Evolutionary conservation across 2,113 vertebrate species (phyloP).

Genomic region (Corythaeola cristata): DNA sequence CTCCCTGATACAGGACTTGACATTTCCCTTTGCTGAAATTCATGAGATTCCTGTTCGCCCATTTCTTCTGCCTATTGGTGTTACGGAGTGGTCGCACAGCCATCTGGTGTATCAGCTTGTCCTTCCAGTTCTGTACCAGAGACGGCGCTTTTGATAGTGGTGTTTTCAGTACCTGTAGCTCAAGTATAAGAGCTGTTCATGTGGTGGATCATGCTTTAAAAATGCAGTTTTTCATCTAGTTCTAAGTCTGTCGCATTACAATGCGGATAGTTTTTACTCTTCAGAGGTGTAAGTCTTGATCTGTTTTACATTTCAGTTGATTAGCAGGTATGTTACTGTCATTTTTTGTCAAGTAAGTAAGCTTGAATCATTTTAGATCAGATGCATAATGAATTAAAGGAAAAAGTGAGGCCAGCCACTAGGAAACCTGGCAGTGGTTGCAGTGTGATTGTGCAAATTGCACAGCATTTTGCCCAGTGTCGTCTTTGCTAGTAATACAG

Average conservation of each 20-base stretch:
- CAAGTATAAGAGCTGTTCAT: neutral
- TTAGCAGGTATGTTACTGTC: neutral
- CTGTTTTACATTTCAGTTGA: neutral
- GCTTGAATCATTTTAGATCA: neutral
- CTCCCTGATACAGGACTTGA: neutral
- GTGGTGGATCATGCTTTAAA: neutral
- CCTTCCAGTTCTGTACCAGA: neutral
- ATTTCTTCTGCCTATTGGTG: neutral
- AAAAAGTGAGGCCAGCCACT: neutral
- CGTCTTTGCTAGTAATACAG: neutral
- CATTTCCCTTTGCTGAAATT: neutral
- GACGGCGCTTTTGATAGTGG: neutral
- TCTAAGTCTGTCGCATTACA: neutral
- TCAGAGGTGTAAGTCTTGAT: neutral
- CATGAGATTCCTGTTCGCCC: neutral
- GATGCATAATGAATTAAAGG: neutral
- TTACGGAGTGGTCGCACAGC: neutral
- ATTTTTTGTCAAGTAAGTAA: neutral
- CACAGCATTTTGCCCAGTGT: accelerated
- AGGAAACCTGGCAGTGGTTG: neutral
- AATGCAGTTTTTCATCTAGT: neutral
- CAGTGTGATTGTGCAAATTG: neutral
- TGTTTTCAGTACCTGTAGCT: neutral
- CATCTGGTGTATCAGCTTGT: neutral
- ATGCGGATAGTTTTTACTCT: neutral